phyloP scores from a whole-genome alignment of 2,888 invertebrate species.

The Philonicus albiceps region DNA sequence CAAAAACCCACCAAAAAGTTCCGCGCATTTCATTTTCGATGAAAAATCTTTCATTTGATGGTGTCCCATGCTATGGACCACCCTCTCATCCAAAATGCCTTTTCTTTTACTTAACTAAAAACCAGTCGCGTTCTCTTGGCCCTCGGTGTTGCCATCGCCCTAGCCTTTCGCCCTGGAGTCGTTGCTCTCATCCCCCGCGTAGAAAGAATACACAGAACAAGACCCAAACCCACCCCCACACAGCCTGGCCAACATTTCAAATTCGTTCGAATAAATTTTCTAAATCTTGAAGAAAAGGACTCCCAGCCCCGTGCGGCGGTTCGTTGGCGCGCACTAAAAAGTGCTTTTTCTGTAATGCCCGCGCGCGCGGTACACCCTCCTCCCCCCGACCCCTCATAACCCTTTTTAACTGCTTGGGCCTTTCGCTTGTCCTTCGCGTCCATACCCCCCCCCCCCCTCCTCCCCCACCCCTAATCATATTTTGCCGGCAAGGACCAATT shows the following conservation, averaged over 20 bases:
- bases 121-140: background rate
- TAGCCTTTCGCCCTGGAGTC: no score
- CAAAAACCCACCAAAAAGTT: background rate
- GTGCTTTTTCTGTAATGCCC: background rate
- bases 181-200: background rate
- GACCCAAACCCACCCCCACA: background rate
- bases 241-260: background rate
- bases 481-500: no score
- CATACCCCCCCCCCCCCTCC: background rate
- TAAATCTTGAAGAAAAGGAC: constrained; percentile 12
- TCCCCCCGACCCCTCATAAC: background rate
- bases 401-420: constrained; percentile 3
- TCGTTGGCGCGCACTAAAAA: background rate
- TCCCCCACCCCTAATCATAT: no score
- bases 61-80: background rate
- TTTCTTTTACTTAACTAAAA: no score
- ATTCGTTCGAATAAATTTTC: constrained; percentile 27
- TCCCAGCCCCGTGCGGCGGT: background rate
- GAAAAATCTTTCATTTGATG: constrained; percentile 32
- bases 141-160: background rate
- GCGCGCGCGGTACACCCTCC: no score
- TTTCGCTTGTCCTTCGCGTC: background rate
- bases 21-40: constrained; percentile 23
- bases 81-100: background rate
- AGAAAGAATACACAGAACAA: background rate